Evolutionary conservation across 1,140 invertebrate species (phyloP).

Genomic region (Batillaria attramentaria): DNA sequence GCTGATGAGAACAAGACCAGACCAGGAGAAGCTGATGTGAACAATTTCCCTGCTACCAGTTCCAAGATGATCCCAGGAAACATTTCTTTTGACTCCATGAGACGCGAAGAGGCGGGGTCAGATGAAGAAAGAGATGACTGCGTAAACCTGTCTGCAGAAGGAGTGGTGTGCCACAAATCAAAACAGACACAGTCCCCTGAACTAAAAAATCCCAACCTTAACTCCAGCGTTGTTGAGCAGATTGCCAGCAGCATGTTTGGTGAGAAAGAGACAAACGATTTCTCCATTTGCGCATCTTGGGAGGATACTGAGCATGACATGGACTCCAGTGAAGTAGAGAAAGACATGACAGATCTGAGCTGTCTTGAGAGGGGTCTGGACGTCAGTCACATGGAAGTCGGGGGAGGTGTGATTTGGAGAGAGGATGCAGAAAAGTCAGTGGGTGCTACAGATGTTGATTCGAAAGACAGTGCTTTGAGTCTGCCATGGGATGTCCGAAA

Average conservation of each 20-base stretch:
- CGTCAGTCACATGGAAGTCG: slow-evolving; percentile 24
- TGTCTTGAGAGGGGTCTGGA: not conserved
- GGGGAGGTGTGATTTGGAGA: slow-evolving; percentile 5
- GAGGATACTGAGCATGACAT: not conserved
- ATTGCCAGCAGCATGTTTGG: not conserved
- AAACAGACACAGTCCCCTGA: not conserved
- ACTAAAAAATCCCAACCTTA: not conserved
- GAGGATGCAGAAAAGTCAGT: not conserved
- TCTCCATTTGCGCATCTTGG: not conserved
- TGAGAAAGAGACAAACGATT: not conserved
- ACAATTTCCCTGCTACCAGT: too few relatives aligned
- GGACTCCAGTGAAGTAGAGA: not conserved
- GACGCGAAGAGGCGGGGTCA: slow-evolving; percentile 2
- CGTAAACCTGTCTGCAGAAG: too few relatives aligned
- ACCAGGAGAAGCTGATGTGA: too few relatives aligned
- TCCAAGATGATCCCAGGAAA: too few relatives aligned
- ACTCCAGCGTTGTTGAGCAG: slow-evolving; percentile 6
- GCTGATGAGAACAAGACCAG: too few relatives aligned
- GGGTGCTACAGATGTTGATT: too few relatives aligned
- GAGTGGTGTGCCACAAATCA: too few relatives aligned
- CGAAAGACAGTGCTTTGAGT: too few relatives aligned
- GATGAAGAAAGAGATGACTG: slow-evolving; percentile 5
- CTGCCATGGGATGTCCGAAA: too few relatives aligned
- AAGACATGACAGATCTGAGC: not conserved
- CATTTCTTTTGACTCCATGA: slow-evolving; percentile 10